phyloP scores from a whole-genome alignment of 2,888 invertebrate species.

The Zygogramma bicolorata region DNA sequence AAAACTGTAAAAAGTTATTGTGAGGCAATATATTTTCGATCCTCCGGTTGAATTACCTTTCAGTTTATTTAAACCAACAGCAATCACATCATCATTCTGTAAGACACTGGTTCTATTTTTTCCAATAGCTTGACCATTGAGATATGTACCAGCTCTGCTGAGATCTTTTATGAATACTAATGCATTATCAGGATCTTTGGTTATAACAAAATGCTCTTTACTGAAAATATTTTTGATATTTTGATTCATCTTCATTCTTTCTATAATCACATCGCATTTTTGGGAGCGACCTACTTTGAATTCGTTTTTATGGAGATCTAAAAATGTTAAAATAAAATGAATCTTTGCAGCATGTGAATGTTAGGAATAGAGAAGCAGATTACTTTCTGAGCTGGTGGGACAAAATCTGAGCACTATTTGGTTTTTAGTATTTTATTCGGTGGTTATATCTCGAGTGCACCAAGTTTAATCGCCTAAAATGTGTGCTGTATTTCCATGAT shows the following conservation, averaged over 20 bases:
- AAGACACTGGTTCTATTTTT: slow-evolving; percentile 68
- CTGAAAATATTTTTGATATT: slow-evolving; percentile 38
- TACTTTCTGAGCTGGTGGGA: neutral
- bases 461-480: too few relatives aligned
- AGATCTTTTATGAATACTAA: slow-evolving; percentile 38
- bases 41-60: slow-evolving; percentile 65
- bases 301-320: slow-evolving; percentile 33
- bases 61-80: slow-evolving; percentile 71
- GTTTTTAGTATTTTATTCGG: too few relatives aligned
- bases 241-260: slow-evolving; percentile 13
- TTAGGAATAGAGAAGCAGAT: too few relatives aligned
- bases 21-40: neutral
- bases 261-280: slow-evolving; percentile 33
- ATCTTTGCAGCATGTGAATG: too few relatives aligned
- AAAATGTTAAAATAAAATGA: slow-evolving; percentile 22
- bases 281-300: slow-evolving; percentile 41
- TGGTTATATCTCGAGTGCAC: too few relatives aligned
- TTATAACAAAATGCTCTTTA: slow-evolving; percentile 40
- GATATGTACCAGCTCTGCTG: slow-evolving; percentile 40
- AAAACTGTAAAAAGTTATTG: slow-evolving; percentile 36
- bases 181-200: slow-evolving; percentile 29
- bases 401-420: too few relatives aligned
- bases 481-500: too few relatives aligned
- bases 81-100: slow-evolving; percentile 80
- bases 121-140: slow-evolving; percentile 40